These are phyloP conservation scores for Ferdinandea cuprea DNA, from an alignment of 2,888 invertebrate species.

Conservation along the genomic window DNA sequence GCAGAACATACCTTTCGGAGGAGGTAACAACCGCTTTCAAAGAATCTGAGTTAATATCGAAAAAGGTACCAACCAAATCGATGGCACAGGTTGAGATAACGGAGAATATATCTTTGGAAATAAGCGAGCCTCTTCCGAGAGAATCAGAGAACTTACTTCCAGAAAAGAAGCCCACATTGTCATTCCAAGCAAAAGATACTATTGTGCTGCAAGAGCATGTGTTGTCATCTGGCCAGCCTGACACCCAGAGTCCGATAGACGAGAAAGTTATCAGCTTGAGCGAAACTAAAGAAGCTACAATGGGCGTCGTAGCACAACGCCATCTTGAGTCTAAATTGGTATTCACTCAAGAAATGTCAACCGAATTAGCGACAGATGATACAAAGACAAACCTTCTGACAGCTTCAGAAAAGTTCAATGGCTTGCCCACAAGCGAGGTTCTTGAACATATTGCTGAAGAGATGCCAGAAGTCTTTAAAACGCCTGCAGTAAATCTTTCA, in stretches of 20 bases:
- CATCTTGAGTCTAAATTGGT: slow-evolving; percentile 83
- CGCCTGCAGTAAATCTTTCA: slow-evolving; percentile 84
- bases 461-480: slow-evolving; percentile 85
- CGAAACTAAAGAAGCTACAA: slow-evolving; percentile 84
- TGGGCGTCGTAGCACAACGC: slow-evolving; percentile 86
- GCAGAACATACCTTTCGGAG: slow-evolving; percentile 87
- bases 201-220: slow-evolving; percentile 85
- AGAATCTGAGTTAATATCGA: slow-evolving; percentile 85
- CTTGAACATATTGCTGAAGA: slow-evolving; percentile 85
- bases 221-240: slow-evolving; percentile 85
- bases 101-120: slow-evolving; percentile 81
- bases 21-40: slow-evolving; percentile 88
- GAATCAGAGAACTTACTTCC: slow-evolving; percentile 75
- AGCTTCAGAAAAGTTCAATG: slow-evolving; percentile 83
- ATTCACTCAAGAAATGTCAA: slow-evolving; percentile 46
- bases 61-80: slow-evolving; percentile 80
- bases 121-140: slow-evolving; percentile 66
- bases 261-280: slow-evolving; percentile 84
- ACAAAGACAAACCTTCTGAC: slow-evolving; percentile 74
- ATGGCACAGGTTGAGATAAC: slow-evolving; percentile 79
- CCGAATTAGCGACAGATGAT: slow-evolving; percentile 15
- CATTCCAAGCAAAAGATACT: slow-evolving; percentile 80
- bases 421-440: slow-evolving; percentile 77
- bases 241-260: slow-evolving; percentile 87
- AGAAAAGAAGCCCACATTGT: slow-evolving; percentile 40